Percentiles rank a stretch among this genome's conserved stretches.
phyloP scores from a whole-genome alignment of 1,140 invertebrate species.

The Meloidogyne floridensis region DNA sequence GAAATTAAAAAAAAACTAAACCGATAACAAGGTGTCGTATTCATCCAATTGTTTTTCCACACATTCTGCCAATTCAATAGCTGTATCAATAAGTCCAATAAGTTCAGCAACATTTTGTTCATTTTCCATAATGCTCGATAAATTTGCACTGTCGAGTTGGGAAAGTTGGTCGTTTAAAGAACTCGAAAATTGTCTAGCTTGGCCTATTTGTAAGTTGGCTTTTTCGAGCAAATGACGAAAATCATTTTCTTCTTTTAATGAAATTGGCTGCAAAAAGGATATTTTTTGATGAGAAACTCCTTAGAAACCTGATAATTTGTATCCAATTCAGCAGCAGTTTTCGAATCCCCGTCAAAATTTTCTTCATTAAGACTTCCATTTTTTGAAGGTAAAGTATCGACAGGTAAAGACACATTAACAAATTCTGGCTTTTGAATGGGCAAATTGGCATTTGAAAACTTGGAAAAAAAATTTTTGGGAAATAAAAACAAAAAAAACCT shows the following conservation, averaged over 20 bases:
- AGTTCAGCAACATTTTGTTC: constrained; percentile 48
- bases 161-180: constrained; percentile 79
- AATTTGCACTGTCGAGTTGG: constrained; percentile 78
- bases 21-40: constrained; percentile 67
- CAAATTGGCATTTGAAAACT: constrained; percentile 73
- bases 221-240: constrained; percentile 75
- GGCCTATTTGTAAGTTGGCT: constrained; percentile 79
- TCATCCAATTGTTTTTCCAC: constrained; percentile 67
- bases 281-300: neutral
- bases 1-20: constrained; percentile 32
- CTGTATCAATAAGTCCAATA: constrained; percentile 48
- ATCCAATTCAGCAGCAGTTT: constrained; percentile 23
- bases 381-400: constrained; percentile 54
- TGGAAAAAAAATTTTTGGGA: constrained; percentile 38
- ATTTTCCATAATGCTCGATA: constrained; percentile 55
- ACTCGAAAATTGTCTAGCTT: constrained; percentile 83
- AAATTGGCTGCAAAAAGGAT: constrained; percentile 76
- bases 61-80: constrained; percentile 62
- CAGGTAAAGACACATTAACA: constrained; percentile 74
- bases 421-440: constrained; percentile 78
- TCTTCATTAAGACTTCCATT: neutral
- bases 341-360: constrained; percentile 10
- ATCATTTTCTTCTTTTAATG: constrained; percentile 80
- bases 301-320: constrained; percentile 36
- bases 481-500: constrained; percentile 28